phyloP scores from a whole-genome alignment of 2,113 vertebrate genomes.

The Eonycteris spelaea region DNA sequence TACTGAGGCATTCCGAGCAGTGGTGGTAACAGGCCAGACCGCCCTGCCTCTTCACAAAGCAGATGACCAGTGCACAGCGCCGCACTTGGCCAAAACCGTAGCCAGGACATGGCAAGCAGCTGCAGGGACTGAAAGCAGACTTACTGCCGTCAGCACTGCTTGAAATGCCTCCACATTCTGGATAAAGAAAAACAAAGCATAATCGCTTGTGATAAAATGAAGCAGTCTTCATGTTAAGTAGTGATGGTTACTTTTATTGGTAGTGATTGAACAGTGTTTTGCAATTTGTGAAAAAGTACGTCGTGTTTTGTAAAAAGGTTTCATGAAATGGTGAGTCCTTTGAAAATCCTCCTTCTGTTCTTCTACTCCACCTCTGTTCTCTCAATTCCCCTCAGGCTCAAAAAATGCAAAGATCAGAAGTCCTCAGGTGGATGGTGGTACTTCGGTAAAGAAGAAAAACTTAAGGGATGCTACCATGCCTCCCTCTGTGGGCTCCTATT shows the following conservation, averaged over 20 bases:
- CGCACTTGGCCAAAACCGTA: not conserved
- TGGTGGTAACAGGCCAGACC: not conserved
- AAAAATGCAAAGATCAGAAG: not conserved
- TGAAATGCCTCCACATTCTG: conserved; percentile 15
- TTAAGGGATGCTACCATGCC: not conserved
- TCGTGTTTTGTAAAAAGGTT: conserved; percentile 68
- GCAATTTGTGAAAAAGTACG: conserved; percentile 72
- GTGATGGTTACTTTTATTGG: conserved; percentile 49
- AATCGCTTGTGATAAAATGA: conserved; percentile 61
- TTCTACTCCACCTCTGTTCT: conserved; percentile 8
- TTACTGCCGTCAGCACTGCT: not conserved
- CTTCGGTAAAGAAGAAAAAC: not conserved
- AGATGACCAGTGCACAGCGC: not conserved
- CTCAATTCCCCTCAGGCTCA: conserved; percentile 35
- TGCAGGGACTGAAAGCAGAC: not conserved
- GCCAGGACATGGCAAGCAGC: not conserved
- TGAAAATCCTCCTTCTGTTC: conserved; percentile 42
- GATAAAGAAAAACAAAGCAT: conserved; percentile 30
- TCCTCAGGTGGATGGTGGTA: not conserved
- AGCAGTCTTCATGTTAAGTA: conserved; percentile 63
- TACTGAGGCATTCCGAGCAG: conserved; percentile 58
- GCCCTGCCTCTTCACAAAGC: not conserved
- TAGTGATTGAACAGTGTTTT: conserved; percentile 73
- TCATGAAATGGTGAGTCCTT: conserved; percentile 45
- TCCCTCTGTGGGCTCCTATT: not conserved